Base-by-base conservation (phyloP, 1,140 invertebrate species). In the Atta colombica region DNA sequence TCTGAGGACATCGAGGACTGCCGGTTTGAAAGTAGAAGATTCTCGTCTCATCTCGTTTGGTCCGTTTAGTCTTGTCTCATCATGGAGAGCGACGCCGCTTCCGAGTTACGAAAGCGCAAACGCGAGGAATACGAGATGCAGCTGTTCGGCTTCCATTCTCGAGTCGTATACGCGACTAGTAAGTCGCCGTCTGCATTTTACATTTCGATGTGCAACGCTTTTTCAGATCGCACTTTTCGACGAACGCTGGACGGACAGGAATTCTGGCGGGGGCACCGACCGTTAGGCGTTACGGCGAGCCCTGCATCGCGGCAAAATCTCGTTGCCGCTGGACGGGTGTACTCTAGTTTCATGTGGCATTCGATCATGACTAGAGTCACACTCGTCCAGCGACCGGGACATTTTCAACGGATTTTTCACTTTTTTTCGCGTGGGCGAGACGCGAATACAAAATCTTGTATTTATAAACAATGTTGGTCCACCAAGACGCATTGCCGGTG, bases 301-400 rank as follows among this genome's bases (percentile, higher is more conserved):
- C 25, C 8, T 3, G 10, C 35, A 5, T 35, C 5, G 35, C 77
- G 66, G 93, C 14, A 51, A 51, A 51, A 51, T 51, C 91, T 75
- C 69, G 72, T 16, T 2, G 80, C 87, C 92, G 93, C 85, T 91
- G 93, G 93, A 90, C 90, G 94, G 88, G 92, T 94, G 94, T 77
- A 90, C 93, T 94, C 93, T 94, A 77, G 94, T 94, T 91, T 94
- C 93, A 94, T 94, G 94, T 93, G 45, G 84, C 69, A 86, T 90
- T 91, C 66, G 82, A 90, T 94, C 94, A 94, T 94, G 94, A 94
- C 94, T 94, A 94, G 94, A 94, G 93, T 94, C 90, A 94, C 93
- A 94, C 94, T 94, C 94, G 93, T 94, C 94, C 93, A 93, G 81
- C 86, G 93, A 89, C 91, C 88, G 93, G 80, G 91, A 91, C 82